phyloP scores from a whole-genome alignment of 1,140 invertebrate species.

The Nomia melanderi region DNA sequence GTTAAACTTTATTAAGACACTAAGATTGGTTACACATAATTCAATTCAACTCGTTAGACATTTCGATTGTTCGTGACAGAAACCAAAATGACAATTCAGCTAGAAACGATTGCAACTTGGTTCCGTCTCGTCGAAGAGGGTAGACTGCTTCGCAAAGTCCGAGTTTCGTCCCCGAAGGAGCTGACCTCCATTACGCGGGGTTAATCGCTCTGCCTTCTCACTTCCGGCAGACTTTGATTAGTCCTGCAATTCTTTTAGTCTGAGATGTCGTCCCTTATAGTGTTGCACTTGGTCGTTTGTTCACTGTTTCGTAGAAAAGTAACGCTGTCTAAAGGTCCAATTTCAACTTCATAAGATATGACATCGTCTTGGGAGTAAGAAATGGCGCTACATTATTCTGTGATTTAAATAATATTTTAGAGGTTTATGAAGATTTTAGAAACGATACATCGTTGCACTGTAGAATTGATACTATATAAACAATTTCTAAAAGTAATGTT shows the following conservation, averaged over 20 bases:
- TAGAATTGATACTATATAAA: too few species aligned
- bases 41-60: constrained; percentile 4
- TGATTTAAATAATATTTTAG: too few species aligned
- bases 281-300: background rate
- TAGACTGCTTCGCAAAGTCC: constrained; percentile 67
- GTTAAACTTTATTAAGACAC: background rate
- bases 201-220: constrained; percentile 77
- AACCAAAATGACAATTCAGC: constrained; percentile 63
- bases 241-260: constrained; percentile 77
- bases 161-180: constrained; percentile 72
- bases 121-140: constrained; percentile 50
- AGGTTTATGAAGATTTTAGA: too few species aligned
- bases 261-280: constrained; percentile 53
- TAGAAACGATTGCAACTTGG: constrained; percentile 53
- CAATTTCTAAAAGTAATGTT: too few species aligned
- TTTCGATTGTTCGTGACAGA: constrained; percentile 49
- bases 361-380: background rate
- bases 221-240: constrained; percentile 78
- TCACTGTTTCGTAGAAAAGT: constrained; percentile 39
- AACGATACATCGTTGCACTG: too few species aligned
- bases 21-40: background rate
- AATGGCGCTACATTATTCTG: background rate
- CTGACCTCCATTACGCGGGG: constrained; percentile 77
- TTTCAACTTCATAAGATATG: constrained; percentile 2
- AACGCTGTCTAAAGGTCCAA: constrained; percentile 1